These are phyloP conservation scores for Dasypogon diadema DNA, from an alignment of 2,888 invertebrate species.

Conservation along the genomic window DNA sequence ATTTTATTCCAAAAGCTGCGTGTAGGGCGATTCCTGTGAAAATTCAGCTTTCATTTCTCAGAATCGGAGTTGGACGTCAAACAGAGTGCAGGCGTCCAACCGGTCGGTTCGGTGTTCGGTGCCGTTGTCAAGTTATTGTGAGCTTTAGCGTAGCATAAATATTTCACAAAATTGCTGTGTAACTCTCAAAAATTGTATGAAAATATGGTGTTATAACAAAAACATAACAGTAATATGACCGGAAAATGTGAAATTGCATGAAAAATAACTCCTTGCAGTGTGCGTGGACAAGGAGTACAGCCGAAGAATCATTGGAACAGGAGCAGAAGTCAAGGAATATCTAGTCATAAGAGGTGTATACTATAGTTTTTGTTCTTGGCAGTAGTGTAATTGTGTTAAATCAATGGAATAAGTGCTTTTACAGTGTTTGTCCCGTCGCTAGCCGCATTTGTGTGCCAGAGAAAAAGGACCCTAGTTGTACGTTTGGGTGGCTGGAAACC, in stretches of 20 bases:
- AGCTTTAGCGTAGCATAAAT: neutral
- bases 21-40: no score
- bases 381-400: conserved; percentile 26
- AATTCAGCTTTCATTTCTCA: no score
- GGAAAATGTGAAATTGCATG: neutral
- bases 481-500: neutral
- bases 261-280: neutral
- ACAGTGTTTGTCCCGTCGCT: neutral
- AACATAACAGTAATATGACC: neutral
- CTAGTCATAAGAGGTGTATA: conserved; percentile 16
- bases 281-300: neutral
- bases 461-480: neutral
- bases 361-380: conserved; percentile 1
- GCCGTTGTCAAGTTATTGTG: no score
- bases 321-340: conserved; percentile 12
- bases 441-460: neutral
- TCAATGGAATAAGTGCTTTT: conserved; percentile 19
- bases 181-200: neutral
- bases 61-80: conserved; percentile 4
- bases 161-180: neutral
- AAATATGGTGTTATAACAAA: neutral
- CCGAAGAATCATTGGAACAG: neutral
- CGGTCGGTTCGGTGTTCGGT: conserved; percentile 36
- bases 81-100: conserved; percentile 19
- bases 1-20: no score